Evolutionary conservation across 2,888 invertebrate species (phyloP).

Genomic region (Mongoloraphidia duomilia): DNA sequence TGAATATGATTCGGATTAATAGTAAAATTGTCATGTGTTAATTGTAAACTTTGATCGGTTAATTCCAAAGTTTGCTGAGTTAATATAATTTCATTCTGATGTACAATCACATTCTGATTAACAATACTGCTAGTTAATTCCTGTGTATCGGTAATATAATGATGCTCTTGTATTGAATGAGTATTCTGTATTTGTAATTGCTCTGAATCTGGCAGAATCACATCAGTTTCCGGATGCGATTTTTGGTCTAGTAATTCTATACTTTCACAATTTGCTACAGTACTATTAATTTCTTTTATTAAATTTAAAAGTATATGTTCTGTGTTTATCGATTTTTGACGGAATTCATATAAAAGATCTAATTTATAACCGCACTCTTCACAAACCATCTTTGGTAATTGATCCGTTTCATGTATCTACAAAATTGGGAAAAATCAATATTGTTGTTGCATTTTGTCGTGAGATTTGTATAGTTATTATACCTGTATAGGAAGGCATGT

Average conservation of each 20-base stretch:
- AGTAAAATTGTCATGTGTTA: too few relatives aligned
- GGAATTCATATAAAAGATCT: constrained; percentile 39
- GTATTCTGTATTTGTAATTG: constrained; percentile 24
- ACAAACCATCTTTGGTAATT: constrained; percentile 42
- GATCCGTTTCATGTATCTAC: constrained; percentile 38
- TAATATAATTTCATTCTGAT: too few relatives aligned
- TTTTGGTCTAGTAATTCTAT: constrained; percentile 13
- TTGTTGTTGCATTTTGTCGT: background rate
- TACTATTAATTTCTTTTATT: constrained; percentile 22
- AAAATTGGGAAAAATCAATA: constrained; percentile 14
- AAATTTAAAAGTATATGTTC: constrained; percentile 33
- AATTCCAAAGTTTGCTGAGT: too few relatives aligned
- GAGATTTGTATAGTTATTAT: constrained; percentile 9
- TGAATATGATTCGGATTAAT: too few relatives aligned
- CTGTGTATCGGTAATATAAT: constrained; percentile 20
- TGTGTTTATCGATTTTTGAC: constrained; percentile 37
- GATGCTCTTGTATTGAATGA: constrained; percentile 19
- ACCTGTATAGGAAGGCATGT: constrained; percentile 42
- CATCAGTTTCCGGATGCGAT: constrained; percentile 14
- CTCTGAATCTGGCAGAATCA: constrained; percentile 19
- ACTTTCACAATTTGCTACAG: constrained; percentile 13
- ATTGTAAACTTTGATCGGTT: too few relatives aligned
- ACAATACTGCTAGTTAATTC: constrained; percentile 13
- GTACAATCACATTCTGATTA: too few relatives aligned
- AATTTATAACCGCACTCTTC: constrained; percentile 40